Evolutionary conservation across 2,797 vertebrate genomes (phyloP).

Genomic region (Prunella strophiata): DNA sequence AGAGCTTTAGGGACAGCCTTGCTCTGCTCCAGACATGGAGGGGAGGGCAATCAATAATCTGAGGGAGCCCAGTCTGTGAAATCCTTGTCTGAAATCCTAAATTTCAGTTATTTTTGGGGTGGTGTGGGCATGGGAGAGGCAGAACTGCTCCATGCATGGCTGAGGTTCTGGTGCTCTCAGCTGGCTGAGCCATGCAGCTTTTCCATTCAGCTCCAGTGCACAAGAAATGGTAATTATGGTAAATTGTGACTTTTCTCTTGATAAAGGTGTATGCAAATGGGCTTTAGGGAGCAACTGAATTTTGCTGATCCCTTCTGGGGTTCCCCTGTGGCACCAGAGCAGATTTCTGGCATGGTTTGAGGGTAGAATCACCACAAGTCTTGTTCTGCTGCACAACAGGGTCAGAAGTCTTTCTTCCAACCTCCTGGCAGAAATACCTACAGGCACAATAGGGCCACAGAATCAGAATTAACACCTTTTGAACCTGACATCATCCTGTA

Average conservation of each 20-base stretch:
- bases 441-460: background rate
- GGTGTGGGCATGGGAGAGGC: background rate
- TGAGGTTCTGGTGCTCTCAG: background rate
- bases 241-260: background rate
- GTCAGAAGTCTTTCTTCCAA: background rate
- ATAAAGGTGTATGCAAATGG: background rate
- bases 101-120: background rate
- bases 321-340: background rate
- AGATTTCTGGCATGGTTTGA: accelerated
- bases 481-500: background rate
- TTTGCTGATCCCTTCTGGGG: background rate
- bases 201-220: background rate
- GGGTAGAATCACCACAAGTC: accelerated
- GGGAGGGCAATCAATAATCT: accelerated
- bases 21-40: background rate
- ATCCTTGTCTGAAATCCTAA: accelerated
- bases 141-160: accelerated
- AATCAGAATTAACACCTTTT: background rate
- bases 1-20: background rate
- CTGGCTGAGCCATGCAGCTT: background rate
- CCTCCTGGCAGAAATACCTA: background rate
- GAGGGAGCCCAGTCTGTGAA: background rate
- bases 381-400: background rate
- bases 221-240: accelerated
- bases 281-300: background rate